Conservation (phyloP, 1,140 invertebrate genomes). For the Brachionus plicatilis region DNA sequence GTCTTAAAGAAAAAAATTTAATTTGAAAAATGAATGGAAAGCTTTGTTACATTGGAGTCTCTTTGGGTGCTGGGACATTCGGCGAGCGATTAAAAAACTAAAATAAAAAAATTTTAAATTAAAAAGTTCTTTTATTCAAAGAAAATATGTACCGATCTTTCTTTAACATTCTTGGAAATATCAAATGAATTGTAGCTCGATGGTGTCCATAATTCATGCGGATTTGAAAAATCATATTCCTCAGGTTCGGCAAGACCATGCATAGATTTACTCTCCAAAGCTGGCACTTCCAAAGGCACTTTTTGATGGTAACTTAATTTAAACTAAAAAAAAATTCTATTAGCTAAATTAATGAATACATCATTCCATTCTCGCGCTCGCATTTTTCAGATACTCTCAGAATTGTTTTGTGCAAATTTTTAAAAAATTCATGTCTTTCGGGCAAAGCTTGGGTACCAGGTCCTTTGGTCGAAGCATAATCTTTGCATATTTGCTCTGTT, state of each 20-base stretch:
- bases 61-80: not conserved
- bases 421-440: constrained; percentile 65
- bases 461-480: constrained; percentile 63
- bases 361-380: constrained; percentile 68
- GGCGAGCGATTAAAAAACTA: not conserved
- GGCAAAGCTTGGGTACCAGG: constrained; percentile 62
- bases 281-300: constrained; percentile 62
- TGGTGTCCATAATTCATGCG: constrained; percentile 62
- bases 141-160: constrained; percentile 48
- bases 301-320: constrained; percentile 65
- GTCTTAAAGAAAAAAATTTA: not conserved
- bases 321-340: not conserved
- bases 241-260: constrained; percentile 67
- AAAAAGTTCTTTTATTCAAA: constrained; percentile 39
- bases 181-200: constrained; percentile 62
- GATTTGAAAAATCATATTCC: constrained; percentile 60
- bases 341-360: constrained; percentile 54
- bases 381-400: constrained; percentile 66
- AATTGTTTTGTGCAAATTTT: constrained; percentile 61
- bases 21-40: not conserved
- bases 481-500: constrained; percentile 60
- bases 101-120: not conserved
- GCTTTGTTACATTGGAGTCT: constrained; percentile 30
- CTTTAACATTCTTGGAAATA: constrained; percentile 47
- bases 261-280: constrained; percentile 64